These are phyloP conservation scores for Pycnomerus fuliginosus DNA, from an alignment of 2,888 invertebrate species.

Conservation along the genomic window DNA sequence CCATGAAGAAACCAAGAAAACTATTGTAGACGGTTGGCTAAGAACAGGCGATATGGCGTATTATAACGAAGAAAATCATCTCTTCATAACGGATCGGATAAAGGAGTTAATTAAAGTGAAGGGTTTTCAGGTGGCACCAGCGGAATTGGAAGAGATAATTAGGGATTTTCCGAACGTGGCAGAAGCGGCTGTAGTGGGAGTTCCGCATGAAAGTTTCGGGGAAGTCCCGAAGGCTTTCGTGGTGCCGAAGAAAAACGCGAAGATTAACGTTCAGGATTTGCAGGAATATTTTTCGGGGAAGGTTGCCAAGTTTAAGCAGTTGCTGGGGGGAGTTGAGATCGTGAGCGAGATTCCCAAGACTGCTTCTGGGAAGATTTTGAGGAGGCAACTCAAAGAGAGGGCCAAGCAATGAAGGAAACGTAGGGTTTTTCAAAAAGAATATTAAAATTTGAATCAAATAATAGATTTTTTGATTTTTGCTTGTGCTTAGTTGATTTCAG, in stretches of 20 bases:
- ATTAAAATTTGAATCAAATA: too few species aligned
- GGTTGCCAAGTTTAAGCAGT: slow-evolving; percentile 74
- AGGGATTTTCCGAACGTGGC: slow-evolving; percentile 69
- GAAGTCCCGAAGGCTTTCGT: slow-evolving; percentile 77
- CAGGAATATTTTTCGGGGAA: slow-evolving; percentile 62
- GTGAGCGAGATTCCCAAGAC: slow-evolving; percentile 60
- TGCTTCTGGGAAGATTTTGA: slow-evolving; percentile 61
- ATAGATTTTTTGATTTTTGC: too few species aligned
- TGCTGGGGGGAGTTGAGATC: slow-evolving; percentile 59
- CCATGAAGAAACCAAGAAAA: slow-evolving; percentile 63
- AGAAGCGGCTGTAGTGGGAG: slow-evolving; percentile 82
- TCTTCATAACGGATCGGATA: slow-evolving; percentile 72
- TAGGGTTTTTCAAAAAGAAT: too few species aligned
- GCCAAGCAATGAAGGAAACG: too few species aligned
- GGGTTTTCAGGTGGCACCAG: slow-evolving; percentile 78
- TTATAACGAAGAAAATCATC: slow-evolving; percentile 63
- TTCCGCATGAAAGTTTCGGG: slow-evolving; percentile 66
- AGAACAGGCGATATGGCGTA: slow-evolving; percentile 63
- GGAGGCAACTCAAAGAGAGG: too few species aligned
- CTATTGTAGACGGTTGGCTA: slow-evolving; percentile 78
- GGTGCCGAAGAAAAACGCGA: slow-evolving; percentile 55
- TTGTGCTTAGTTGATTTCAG: too few species aligned
- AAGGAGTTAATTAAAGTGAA: slow-evolving; percentile 80
- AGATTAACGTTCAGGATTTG: slow-evolving; percentile 58
- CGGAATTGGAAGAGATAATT: slow-evolving; percentile 77